phyloP scores from a whole-genome alignment of 2,797 vertebrate species.

The Enteromius viviparus region DNA sequence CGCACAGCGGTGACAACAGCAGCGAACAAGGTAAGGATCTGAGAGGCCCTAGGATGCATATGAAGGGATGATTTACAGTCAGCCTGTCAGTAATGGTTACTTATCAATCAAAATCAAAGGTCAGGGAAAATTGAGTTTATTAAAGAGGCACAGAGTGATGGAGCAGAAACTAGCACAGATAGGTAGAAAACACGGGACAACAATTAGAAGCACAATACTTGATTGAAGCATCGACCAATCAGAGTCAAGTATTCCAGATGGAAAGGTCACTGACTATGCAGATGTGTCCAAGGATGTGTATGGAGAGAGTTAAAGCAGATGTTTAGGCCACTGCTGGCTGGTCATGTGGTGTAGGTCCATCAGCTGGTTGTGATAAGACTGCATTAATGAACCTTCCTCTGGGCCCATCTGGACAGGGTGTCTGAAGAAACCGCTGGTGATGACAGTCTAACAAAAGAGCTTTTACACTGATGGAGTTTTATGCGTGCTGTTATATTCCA shows the following conservation, averaged over 20 bases:
- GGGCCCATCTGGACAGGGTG: conserved; percentile 18
- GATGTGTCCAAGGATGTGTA: conserved; percentile 18
- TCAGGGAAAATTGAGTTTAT: neutral
- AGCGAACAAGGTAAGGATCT: conserved; percentile 95
- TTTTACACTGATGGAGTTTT: conserved; percentile 44
- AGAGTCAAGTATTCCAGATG: neutral
- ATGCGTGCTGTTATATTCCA: conserved; percentile 32
- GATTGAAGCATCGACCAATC: conserved; percentile 2
- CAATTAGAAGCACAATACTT: neutral
- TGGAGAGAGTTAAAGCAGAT: conserved; percentile 46
- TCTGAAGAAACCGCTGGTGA: conserved; percentile 39
- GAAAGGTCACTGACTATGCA: conserved; percentile 12
- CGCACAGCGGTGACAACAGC: conserved; percentile 99
- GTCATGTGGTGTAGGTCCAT: conserved; percentile 29
- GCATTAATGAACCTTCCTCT: conserved; percentile 46
- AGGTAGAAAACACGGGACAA: neutral
- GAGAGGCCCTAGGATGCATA: neutral
- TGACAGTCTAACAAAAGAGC: conserved; percentile 42
- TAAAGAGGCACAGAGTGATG: neutral
- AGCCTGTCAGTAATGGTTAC: neutral
- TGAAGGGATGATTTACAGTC: neutral
- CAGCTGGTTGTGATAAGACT: conserved; percentile 56
- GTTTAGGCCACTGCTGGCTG: conserved; percentile 35
- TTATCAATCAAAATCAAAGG: neutral
- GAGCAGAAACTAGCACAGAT: neutral